Conservation (phyloP, 2,797 vertebrate genomes). For the Karalla daura region DNA sequence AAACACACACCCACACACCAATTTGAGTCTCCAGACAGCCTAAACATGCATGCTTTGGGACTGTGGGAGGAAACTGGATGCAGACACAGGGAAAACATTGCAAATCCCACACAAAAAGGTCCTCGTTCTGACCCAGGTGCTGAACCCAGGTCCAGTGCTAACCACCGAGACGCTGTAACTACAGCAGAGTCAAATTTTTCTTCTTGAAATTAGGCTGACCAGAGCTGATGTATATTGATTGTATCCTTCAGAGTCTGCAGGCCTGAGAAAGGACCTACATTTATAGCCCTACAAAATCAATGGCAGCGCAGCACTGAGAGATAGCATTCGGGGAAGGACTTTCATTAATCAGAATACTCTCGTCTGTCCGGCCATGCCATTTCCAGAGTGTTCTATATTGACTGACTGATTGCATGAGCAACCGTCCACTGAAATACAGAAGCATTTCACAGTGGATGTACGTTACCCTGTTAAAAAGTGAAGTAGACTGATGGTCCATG, state of each 20-base stretch:
- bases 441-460: neutral
- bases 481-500: neutral
- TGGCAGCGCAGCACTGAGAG: constrained; percentile 16
- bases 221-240: constrained; percentile 34
- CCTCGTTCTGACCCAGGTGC: too few species aligned
- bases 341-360: constrained; percentile 47
- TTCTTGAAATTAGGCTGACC: constrained; percentile 4
- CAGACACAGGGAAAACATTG: too few species aligned
- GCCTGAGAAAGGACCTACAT: neutral
- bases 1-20: too few species aligned
- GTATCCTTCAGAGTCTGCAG: neutral
- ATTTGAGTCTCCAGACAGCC: too few species aligned
- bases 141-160: too few species aligned
- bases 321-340: constrained; percentile 4
- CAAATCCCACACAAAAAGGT: too few species aligned
- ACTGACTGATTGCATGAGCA: constrained; percentile 12
- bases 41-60: too few species aligned
- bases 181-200: neutral
- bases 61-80: too few species aligned
- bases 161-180: too few species aligned
- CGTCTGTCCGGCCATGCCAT: neutral
- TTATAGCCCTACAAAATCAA: constrained; percentile 48
- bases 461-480: neutral
- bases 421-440: constrained; percentile 19
- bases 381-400: constrained; percentile 23